These are phyloP conservation scores for Nasonia vitripennis DNA, from an alignment of 1,140 invertebrate species.

Conservation along the genomic window DNA sequence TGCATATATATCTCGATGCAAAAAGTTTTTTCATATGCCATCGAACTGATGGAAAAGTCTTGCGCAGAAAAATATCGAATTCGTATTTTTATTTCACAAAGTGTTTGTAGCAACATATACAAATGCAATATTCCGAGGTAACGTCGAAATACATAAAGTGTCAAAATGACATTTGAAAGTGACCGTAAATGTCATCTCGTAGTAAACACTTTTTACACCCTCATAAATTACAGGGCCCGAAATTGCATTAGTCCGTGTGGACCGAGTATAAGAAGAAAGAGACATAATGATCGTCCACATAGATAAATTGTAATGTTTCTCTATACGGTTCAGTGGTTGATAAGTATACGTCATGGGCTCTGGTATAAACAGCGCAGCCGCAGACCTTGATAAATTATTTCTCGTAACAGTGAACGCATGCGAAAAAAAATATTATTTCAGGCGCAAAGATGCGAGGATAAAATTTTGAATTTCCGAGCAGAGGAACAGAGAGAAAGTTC, in stretches of 20 bases:
- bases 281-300: background rate
- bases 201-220: slow-evolving; percentile 29
- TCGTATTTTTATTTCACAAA: slow-evolving; percentile 11
- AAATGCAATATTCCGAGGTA: background rate
- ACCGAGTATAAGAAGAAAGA: background rate
- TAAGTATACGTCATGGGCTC: no score
- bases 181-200: slow-evolving; percentile 19
- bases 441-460: no score
- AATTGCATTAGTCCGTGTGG: background rate
- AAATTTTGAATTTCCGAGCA: background rate
- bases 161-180: slow-evolving; percentile 26
- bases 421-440: no score
- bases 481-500: background rate
- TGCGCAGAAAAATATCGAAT: background rate
- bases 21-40: slow-evolving; percentile 20
- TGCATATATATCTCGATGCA: background rate
- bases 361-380: no score
- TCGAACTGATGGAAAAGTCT: background rate
- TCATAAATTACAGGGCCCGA: slow-evolving; percentile 4
- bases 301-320: background rate
- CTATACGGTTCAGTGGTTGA: background rate
- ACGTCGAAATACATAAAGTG: background rate
- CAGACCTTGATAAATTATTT: no score
- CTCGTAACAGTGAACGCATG: no score
- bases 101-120: background rate